phyloP scores from a whole-genome alignment of 2,888 invertebrate species.

The Plutella xylostella region DNA sequence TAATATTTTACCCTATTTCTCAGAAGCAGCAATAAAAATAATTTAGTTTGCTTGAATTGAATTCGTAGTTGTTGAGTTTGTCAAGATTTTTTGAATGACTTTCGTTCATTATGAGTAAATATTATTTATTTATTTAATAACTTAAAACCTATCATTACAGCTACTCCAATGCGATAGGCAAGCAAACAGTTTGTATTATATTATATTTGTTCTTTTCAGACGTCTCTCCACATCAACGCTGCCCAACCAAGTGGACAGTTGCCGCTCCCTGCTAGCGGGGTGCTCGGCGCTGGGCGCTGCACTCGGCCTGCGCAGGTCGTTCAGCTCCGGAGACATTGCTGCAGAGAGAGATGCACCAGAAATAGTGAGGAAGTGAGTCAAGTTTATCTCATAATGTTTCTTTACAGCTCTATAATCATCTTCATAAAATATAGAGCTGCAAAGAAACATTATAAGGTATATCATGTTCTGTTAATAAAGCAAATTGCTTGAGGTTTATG shows the following conservation, averaged over 20 bases:
- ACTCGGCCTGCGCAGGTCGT: slow-evolving; percentile 84
- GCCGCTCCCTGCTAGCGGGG: slow-evolving; percentile 79
- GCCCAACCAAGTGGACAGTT: slow-evolving; percentile 74
- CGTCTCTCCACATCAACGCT: slow-evolving; percentile 30
- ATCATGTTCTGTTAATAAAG: neutral
- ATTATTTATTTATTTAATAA: too few species aligned
- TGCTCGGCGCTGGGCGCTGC: slow-evolving; percentile 85
- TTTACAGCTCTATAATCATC: neutral
- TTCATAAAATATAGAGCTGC: neutral
- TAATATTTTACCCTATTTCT: neutral
- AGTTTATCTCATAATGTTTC: too few species aligned
- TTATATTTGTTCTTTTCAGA: slow-evolving; percentile 15
- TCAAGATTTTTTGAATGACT: too few species aligned
- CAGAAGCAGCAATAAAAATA: neutral
- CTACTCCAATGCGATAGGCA: too few species aligned
- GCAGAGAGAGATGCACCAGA: slow-evolving; percentile 13
- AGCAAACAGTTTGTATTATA: too few species aligned
- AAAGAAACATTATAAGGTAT: neutral
- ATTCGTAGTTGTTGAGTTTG: too few species aligned
- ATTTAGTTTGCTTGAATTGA: too few species aligned
- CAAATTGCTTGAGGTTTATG: too few species aligned
- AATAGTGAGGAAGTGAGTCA: slow-evolving; percentile 20
- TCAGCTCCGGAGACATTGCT: slow-evolving; percentile 84
- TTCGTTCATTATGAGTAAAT: too few species aligned
- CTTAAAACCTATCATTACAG: too few species aligned